Base-by-base conservation (phyloP, 1,140 invertebrate genomes). In the Melitaea cinxia region DNA sequence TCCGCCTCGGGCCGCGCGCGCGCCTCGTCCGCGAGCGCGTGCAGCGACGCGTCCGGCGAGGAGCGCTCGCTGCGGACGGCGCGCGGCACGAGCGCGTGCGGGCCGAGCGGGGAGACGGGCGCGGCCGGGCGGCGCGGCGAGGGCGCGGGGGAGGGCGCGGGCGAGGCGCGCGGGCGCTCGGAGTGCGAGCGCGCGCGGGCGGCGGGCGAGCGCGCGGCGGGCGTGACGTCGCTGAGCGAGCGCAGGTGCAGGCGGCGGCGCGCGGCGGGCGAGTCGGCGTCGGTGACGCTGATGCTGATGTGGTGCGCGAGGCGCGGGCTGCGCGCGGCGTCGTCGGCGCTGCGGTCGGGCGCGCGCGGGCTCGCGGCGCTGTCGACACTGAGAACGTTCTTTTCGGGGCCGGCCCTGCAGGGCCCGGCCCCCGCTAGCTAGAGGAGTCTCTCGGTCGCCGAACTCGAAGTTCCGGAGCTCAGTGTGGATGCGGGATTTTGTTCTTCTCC, bases 361-460 rank as follows among this genome's bases (percentile, higher is more conserved):
- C 82, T 87, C 64, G 70, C 70, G 53, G 81, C 73, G 58, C 77
- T 72, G 42, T 77, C 80, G 19, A 72, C 65, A 56, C 75, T 82
- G 12, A 70, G 59, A 26, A 80, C 74, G 61, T 88, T 83, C 84
- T 90, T 91, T 77, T 72, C 86, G 89, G 91, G 91, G 89, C 89
- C 91, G 89, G 91, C 85, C 89, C 88, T 77, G 68, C 83, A 87
- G 67, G 89, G 88, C 88, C 93, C 93, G 91, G 91, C 91, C 83
- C 92, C 92, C 91, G 91, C 92, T 91, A 92, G 94, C 94, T 95
- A 96, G 92, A 96, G 95, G 83, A 96, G 92, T 91, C 95, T 96
- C 82, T 96, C 95, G 49, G 94, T 95, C 39, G 94, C 93, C 67
- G 95, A 95, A 91, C 94, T 95, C 49, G 94, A 95, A 60, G 95